Evolutionary conservation across 2,113 vertebrate genomes (phyloP).

Genomic region (Ranitomeya imitator): DNA sequence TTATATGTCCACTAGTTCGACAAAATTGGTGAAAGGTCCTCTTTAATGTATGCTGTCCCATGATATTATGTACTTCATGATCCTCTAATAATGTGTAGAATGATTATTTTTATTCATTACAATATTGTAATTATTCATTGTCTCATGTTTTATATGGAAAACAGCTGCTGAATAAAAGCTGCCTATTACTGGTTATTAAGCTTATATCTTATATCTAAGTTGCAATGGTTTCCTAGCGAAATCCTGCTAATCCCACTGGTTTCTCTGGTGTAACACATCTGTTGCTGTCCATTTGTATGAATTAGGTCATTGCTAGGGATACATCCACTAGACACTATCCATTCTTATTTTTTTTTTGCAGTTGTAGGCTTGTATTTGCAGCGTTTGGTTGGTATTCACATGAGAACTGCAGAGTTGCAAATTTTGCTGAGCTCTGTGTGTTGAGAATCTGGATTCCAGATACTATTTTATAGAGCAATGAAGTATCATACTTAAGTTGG

Average conservation of each 20-base stretch:
- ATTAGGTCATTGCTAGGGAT: constrained; percentile 48
- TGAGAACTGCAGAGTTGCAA: neutral
- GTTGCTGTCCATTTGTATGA: constrained; percentile 54
- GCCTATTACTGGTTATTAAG: constrained; percentile 30
- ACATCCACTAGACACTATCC: constrained; percentile 18
- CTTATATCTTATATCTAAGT: constrained; percentile 9
- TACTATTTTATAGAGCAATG: neutral
- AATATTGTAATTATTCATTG: neutral
- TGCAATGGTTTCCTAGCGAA: constrained; percentile 21
- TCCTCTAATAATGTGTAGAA: neutral
- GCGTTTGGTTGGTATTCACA: neutral
- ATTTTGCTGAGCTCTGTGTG: neutral
- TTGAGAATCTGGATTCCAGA: neutral
- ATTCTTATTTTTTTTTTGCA: constrained; percentile 8
- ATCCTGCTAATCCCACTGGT: constrained; percentile 51
- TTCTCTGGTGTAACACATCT: constrained; percentile 48
- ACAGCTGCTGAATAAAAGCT: neutral
- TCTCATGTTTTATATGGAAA: neutral
- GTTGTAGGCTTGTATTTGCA: neutral
- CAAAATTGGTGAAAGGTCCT: no score
- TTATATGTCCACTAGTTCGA: no score
- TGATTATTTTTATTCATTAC: neutral
- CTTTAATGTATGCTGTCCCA: neutral
- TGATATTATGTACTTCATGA: neutral
- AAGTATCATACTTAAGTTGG: neutral